phyloP scores from a whole-genome alignment of 2,797 vertebrate genomes.

The Sarcophilus harrisii region DNA sequence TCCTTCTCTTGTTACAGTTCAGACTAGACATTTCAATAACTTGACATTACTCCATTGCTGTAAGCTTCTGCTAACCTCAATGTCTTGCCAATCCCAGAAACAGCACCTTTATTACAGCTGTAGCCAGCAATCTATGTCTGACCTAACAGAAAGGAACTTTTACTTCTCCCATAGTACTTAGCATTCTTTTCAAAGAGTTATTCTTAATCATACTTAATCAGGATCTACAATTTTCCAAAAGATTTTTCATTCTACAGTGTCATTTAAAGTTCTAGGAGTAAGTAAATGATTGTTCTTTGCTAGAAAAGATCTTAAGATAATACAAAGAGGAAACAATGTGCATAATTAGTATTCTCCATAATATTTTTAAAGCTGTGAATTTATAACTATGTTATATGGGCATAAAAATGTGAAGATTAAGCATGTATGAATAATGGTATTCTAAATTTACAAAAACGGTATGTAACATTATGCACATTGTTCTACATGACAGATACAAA shows the following conservation, averaged over 20 bases:
- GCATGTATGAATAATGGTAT: neutral
- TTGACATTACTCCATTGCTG: slow-evolving; percentile 69
- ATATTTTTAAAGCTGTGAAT: slow-evolving; percentile 23
- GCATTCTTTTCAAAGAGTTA: slow-evolving; percentile 59
- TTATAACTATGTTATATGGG: neutral
- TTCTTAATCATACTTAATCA: slow-evolving; percentile 58
- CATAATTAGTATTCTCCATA: slow-evolving; percentile 4
- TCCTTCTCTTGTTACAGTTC: slow-evolving; percentile 62
- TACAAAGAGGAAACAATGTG: neutral
- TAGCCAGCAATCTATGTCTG: slow-evolving; percentile 53
- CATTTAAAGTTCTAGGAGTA: neutral
- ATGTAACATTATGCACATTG: neutral
- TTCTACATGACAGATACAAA: slow-evolving; percentile 10
- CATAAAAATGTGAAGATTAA: neutral
- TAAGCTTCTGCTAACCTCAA: slow-evolving; percentile 58
- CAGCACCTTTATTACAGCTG: slow-evolving; percentile 62
- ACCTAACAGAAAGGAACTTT: slow-evolving; percentile 54
- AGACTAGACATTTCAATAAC: slow-evolving; percentile 77
- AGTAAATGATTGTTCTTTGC: neutral
- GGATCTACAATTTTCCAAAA: neutral
- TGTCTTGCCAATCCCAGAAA: slow-evolving; percentile 64
- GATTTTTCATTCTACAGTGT: neutral
- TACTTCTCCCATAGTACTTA: slow-evolving; percentile 10
- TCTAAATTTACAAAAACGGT: slow-evolving; percentile 27
- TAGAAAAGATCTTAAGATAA: slow-evolving; percentile 24